Evolutionary conservation across 2,113 vertebrate genomes (phyloP), one percentile per base, ranked within the genome.

Genomic region (Baryphthengus martii): DNA sequence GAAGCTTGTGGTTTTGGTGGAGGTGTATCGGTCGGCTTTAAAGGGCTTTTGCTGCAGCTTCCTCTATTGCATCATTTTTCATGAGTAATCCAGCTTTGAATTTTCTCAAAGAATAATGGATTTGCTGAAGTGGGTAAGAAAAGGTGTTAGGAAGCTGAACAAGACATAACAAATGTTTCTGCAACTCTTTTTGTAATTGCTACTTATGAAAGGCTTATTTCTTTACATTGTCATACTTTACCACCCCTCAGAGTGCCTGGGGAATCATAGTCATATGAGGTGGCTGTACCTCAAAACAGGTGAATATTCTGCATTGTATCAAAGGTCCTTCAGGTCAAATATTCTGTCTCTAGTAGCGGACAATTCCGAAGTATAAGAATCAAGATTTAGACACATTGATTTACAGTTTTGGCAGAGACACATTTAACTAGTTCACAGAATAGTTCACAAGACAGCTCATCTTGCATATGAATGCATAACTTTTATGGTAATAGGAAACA

Each of bases 211-310:
- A 76, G 20, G 26, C 12, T 67, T 40, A 37, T 29, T 86, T 26
- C 6, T 59, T 55, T 67, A 26, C 17, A 24, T 39, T 37, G 13
- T 24, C 18, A 7, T 21, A 15, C 0, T 0, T 0, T 40, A 45
- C 19, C 6, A 13, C 16, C 23, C 8, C 33, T 42, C 11, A 58
- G 75, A 79, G 29, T 25, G 2, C 31, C 9, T 0, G 1, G 7
- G 6, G 18, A 47, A 56, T n/a, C n/a, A n/a, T 10, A 15, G 4
- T 33, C 16, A 11, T 35, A 45, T 3, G 7, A 52, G 13, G 11
- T 26, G 12, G 2, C 15, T 79, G 17, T 55, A 25, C 52, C 20
- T 66, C 24, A 89, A 29, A 80, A 6, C 5, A 44, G n/a, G 9
- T 24, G 1, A 85, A 81, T 66, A 6, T 49, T 85, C n/a, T 5